A percentile compares a stretch with the other conserved stretches of the same genome.
phyloP scores from a whole-genome alignment of 2,797 vertebrate species.

The Syngnathus acus region DNA sequence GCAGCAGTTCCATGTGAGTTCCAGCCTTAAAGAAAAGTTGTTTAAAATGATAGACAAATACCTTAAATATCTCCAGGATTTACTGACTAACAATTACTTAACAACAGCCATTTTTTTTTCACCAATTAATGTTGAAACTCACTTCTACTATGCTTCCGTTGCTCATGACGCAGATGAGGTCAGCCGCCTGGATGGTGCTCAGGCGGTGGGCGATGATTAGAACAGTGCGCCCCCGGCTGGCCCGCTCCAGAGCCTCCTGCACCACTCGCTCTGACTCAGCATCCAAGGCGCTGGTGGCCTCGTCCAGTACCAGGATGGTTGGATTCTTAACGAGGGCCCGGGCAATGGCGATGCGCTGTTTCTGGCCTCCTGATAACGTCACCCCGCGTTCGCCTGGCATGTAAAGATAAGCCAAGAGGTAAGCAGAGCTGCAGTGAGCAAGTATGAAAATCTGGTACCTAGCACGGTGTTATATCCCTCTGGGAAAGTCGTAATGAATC shows the following conservation, averaged over 20 bases:
- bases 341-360: conserved; percentile 91
- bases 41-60: neutral
- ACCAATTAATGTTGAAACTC: conserved; percentile 25
- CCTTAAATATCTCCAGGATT: neutral
- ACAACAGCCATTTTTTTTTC: neutral
- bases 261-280: conserved; percentile 83
- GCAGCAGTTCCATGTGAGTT: conserved; percentile 78
- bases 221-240: conserved; percentile 82
- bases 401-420: conserved; percentile 6
- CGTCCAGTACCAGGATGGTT: conserved; percentile 81
- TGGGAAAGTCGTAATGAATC: conserved; percentile 84
- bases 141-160: conserved; percentile 84
- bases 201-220: conserved; percentile 93
- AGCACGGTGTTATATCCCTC: conserved; percentile 84
- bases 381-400: conserved; percentile 81
- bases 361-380: conserved; percentile 90
- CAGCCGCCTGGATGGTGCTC: conserved; percentile 84
- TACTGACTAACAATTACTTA: neutral
- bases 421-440: neutral
- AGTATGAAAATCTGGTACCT: conserved; percentile 64
- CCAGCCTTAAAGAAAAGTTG: conserved; percentile 66
- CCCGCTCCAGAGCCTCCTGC: conserved; percentile 86
- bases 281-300: conserved; percentile 91
- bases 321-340: conserved; percentile 89
- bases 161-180: conserved; percentile 85